Conservation (phyloP, 1,140 invertebrate genomes). For the Triops longicaudatus region DNA sequence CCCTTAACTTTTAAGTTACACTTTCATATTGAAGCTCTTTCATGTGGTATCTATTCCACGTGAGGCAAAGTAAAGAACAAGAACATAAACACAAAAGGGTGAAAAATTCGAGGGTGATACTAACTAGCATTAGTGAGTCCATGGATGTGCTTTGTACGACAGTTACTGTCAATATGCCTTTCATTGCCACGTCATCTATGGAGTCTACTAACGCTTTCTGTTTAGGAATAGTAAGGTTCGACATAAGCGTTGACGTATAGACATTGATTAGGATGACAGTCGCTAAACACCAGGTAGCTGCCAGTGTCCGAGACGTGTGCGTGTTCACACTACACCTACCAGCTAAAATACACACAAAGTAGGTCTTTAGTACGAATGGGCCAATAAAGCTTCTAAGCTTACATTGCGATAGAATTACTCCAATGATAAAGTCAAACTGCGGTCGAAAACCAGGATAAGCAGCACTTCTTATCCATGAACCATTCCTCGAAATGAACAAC, state of each 20-base stretch:
- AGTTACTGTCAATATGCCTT: neutral
- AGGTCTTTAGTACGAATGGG: neutral
- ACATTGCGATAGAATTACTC: constrained; percentile 21
- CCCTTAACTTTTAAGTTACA: no score
- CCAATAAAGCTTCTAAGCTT: neutral
- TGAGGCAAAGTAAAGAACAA: no score
- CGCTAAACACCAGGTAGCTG: constrained; percentile 35
- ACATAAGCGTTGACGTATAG: constrained; percentile 35
- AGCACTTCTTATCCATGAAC: neutral
- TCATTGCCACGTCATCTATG: constrained; percentile 31
- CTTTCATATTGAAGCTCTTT: no score
- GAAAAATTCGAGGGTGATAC: neutral
- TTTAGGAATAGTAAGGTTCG: constrained; percentile 34
- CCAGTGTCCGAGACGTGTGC: constrained; percentile 32
- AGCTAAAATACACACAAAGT: constrained; percentile 9
- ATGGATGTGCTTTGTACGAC: neutral
- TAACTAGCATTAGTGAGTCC: neutral
- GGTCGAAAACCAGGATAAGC: constrained; percentile 11
- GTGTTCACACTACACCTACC: constrained; percentile 3
- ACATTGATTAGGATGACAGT: constrained; percentile 35
- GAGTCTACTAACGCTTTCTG: constrained; percentile 31
- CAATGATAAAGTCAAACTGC: constrained; percentile 16
- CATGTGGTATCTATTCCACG: no score
- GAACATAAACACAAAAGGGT: neutral
- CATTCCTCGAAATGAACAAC: constrained; percentile 18